phyloP scores from a whole-genome alignment of 2,797 vertebrate genomes.

The Rhincodon typus region DNA sequence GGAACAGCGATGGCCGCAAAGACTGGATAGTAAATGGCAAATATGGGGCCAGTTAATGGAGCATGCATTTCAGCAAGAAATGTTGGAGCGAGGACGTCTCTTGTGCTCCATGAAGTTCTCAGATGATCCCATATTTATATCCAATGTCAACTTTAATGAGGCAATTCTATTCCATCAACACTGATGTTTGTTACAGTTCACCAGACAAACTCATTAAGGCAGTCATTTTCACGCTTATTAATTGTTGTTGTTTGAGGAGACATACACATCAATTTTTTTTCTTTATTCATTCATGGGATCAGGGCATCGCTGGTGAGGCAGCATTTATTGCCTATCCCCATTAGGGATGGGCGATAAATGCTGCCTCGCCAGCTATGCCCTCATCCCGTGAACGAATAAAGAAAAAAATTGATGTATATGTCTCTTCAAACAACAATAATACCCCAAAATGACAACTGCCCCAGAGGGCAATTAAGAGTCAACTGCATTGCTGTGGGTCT shows the following conservation, averaged over 20 bases:
- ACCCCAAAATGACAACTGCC: no score
- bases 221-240: background rate
- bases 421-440: no score
- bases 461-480: no score
- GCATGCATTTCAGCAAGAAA: background rate
- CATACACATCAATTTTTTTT: background rate
- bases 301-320: no score
- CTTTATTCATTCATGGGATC: no score
- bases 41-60: background rate
- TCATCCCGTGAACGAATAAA: no score
- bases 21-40: background rate
- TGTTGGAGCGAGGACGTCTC: background rate
- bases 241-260: background rate
- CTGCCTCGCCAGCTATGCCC: no score
- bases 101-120: background rate
- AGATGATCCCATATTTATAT: background rate
- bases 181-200: background rate
- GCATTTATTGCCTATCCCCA: no score
- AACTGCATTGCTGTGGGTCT: no score
- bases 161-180: background rate
- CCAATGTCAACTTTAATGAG: background rate
- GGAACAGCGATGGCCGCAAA: background rate
- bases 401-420: no score
- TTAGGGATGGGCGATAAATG: no score
- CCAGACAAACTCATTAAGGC: background rate